phyloP scores from a whole-genome alignment of 2,113 vertebrate genomes.

The Atrichornis clamosus region DNA sequence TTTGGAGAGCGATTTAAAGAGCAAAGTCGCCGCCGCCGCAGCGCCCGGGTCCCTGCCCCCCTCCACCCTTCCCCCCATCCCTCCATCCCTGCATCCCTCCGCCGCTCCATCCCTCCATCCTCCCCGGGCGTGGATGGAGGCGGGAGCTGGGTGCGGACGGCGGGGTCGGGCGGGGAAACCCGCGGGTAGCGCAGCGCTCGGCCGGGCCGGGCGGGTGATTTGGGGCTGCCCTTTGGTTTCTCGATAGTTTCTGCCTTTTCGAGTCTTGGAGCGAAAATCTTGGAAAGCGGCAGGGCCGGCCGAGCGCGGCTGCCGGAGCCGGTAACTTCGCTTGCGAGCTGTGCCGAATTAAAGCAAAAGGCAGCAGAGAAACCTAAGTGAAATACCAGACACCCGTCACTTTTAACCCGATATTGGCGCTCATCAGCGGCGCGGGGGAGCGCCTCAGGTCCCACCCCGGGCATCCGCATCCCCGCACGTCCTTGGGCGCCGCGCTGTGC shows the following conservation, averaged over 20 bases:
- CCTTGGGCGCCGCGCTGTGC: neutral
- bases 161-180: neutral
- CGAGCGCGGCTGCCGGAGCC: neutral
- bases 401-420: accelerated
- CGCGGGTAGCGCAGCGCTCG: neutral
- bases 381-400: neutral
- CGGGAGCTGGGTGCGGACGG: neutral
- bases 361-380: neutral
- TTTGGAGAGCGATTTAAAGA: slow-evolving; percentile 80
- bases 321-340: neutral
- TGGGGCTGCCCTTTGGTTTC: neutral
- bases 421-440: neutral
- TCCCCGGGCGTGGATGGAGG: neutral
- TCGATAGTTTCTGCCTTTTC: neutral
- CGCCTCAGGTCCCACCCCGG: accelerated
- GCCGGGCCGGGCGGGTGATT: neutral
- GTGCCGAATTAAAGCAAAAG: neutral
- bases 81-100: neutral
- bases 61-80: neutral
- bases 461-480: accelerated
- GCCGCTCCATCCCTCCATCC: neutral
- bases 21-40: slow-evolving; percentile 66
- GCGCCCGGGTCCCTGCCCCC: neutral
- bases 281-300: neutral
- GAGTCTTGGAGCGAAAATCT: neutral